phyloP scores from a whole-genome alignment of 2,113 vertebrate genomes.

The Salminus brasiliensis region DNA sequence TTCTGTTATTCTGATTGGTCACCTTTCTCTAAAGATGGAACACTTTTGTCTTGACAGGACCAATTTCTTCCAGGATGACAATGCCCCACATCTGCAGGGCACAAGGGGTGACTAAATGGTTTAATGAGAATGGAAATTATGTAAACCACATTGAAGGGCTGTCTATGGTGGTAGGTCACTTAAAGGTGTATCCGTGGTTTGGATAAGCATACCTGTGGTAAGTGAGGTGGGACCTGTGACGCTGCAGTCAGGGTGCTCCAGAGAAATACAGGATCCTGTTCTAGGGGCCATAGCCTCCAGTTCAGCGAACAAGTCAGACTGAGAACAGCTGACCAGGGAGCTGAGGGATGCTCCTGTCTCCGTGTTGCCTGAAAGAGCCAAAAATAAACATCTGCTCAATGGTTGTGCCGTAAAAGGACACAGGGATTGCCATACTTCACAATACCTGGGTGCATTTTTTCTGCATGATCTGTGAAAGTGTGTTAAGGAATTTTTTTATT shows the following conservation, averaged over 20 bases:
- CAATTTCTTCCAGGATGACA: too few species aligned
- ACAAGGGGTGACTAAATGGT: too few species aligned
- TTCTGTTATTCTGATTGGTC: too few species aligned
- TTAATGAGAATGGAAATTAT: too few species aligned
- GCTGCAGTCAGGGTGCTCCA: conserved; percentile 50
- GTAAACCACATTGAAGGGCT: too few species aligned
- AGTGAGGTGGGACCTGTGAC: conserved; percentile 49
- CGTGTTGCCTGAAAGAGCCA: conserved; percentile 52
- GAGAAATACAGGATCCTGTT: conserved; percentile 61
- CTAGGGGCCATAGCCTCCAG: conserved; percentile 66
- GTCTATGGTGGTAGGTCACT: conserved; percentile 45
- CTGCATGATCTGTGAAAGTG: too few species aligned
- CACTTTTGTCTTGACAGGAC: too few species aligned
- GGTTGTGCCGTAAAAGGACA: not conserved
- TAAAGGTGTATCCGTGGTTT: not conserved
- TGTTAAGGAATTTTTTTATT: too few species aligned
- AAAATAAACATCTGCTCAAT: conserved; percentile 28
- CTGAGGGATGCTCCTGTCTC: conserved; percentile 44
- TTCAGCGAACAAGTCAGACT: conserved; percentile 68
- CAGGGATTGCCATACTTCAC: too few species aligned
- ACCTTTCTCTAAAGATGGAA: too few species aligned
- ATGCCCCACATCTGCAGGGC: too few species aligned
- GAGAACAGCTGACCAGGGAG: conserved; percentile 62
- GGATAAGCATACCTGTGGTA: conserved; percentile 58
- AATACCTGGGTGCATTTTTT: too few species aligned